Evolutionary conservation across 53 echinoderm and acorn worm genomes (phyloP).

Genomic region (Pentamera pediparva): DNA sequence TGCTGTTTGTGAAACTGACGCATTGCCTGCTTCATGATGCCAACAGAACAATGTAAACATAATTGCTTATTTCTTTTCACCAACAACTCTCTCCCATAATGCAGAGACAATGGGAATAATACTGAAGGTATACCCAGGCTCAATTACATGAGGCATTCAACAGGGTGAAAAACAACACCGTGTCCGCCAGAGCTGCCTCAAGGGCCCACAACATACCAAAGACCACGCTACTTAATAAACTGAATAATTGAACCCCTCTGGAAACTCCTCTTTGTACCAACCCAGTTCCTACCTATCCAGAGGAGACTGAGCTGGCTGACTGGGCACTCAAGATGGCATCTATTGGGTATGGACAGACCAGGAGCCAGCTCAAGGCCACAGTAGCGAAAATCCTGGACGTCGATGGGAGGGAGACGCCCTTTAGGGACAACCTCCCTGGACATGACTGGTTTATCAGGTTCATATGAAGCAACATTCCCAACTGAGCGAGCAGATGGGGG

Average conservation of each 20-base stretch:
- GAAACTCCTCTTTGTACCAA: conserved; percentile 9
- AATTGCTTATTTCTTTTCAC: too few species aligned
- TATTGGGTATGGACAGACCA: conserved; percentile 20
- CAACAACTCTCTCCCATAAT: too few species aligned
- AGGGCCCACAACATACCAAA: not conserved
- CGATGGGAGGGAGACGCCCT: conserved; percentile 34
- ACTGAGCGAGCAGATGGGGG: not conserved
- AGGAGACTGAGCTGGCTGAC: conserved; percentile 9
- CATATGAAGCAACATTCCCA: conserved; percentile 24
- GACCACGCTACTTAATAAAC: conserved; percentile 4
- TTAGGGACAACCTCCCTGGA: conserved; percentile 35
- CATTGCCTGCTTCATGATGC: too few species aligned
- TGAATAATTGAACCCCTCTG: not conserved
- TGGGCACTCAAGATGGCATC: conserved; percentile 19
- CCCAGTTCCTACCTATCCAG: not conserved
- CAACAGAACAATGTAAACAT: too few species aligned
- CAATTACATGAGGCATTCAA: not conserved
- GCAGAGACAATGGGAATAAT: too few species aligned
- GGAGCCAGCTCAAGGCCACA: not conserved
- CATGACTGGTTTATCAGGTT: conserved; percentile 21
- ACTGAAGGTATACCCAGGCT: not conserved
- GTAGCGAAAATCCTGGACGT: conserved; percentile 29
- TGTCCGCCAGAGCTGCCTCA: not conserved
- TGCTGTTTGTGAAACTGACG: too few species aligned
- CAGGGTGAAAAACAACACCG: not conserved